Evolutionary conservation across 2,113 vertebrate genomes (phyloP), one percentile per base, ranked within the genome.

Genomic region (Vicugna pacos): DNA sequence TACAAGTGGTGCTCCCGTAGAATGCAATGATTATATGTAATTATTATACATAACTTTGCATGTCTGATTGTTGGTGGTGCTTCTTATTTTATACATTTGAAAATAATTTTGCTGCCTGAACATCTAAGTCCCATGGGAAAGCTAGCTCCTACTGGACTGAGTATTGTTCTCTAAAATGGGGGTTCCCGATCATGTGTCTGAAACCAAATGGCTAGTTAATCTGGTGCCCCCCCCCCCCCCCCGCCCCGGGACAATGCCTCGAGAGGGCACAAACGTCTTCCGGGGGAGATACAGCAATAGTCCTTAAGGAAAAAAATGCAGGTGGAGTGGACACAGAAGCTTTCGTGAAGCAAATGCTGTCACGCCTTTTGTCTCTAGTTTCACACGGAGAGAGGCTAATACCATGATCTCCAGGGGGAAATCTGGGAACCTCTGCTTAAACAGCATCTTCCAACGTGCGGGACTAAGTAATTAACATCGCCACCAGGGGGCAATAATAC

Each of bases 401-500:
- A 30, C 24, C 17, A 1, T 6, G 14, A 9, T 73, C 46, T 75
- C 12, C 24, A 38, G 26, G 20, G n/a, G 48, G 54, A 69, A 62
- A 30, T 54, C 8, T 20, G 15, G 12, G 28, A 11, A n/a, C 13
- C 46, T 28, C 10, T n/a, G 4, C 26, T 85, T 32, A 11, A 91
- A 80, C n/a, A 75, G 42, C 9, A 46, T 87, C 50, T 86, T 73
- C 26, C 8, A 81, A 48, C 0, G 1, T 30, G 11, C 10, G 7
- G 16, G 90, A 94, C 52, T 94, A 90, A 97, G 84, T 93, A 93
- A 89, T 96, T 87, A 98, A 97, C 84, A n/a, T 22, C 24, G 67
- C 96, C 98, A 98, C 97, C 92, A 94, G 97, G 97, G 16, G 90
- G 96, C 98, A 97, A 92, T 96, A 84, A 95, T 67, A 96, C 77